Base-by-base conservation (phyloP, 2,797 vertebrate genomes). In the Pteronotus mesoamericanus region DNA sequence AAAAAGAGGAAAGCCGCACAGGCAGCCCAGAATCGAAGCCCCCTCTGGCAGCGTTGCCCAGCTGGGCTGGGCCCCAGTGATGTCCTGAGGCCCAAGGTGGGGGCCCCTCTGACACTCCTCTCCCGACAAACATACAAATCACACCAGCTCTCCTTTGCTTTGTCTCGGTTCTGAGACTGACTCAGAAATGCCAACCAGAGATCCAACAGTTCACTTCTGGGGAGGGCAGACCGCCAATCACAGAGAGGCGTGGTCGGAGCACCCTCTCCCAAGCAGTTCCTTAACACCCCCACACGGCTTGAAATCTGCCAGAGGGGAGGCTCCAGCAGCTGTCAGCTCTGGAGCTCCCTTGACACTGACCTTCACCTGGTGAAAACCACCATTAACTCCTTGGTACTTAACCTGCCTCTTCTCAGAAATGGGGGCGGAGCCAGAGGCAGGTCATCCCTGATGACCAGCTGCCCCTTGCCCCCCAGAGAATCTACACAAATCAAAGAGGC, bases 301-400 rank as follows among this genome's bases (percentile, higher is more conserved):
- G 39, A 94, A 94, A 94, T 94, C 55, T 68, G 84, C 85, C 84
- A 37, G 71, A 79, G 66, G 55, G 82, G 77, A 96, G 37, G 57
- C 39, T 93, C 88, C n/a, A 22, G 64, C 19, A 32, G 4, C 84
- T 48, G 15, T 44, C 44, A 44, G 61, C 18, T n/a, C 34, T 75
- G 84, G 53, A 46, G n/a, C n/a, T 57, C 34, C 68, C 22, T 21
- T 42, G 57, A 78, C 91, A 46, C 46, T 72, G 42, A 85, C 91
- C 55, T 82, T 84, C 89, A 94, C 89, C 91, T 92, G 84, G 75
- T 51, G 42, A 42, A 79, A 34, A 51, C 9, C 7, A 14, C 71
- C 83, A 66, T 39, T 80, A 78, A 93, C 80, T 84, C 68, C 64
- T 74, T 80, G 69, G 32, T 66, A 71, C 66, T 26, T 10, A 32